These are phyloP conservation scores for Sturmia bella DNA, from an alignment of 2,888 invertebrate species.

Conservation along the genomic window DNA sequence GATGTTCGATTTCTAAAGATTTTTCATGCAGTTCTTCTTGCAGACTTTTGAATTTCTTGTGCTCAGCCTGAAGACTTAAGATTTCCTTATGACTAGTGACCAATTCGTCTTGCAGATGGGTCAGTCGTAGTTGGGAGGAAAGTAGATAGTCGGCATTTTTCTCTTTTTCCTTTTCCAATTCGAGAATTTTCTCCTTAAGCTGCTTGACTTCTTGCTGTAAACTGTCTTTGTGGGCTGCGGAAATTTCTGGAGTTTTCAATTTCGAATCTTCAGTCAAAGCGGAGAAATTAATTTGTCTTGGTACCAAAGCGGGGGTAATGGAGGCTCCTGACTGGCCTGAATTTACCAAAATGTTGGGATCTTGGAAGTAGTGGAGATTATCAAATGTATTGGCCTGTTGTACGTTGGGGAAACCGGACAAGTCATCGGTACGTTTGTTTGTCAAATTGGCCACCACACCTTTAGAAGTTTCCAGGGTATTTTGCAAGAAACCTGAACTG, in stretches of 20 bases:
- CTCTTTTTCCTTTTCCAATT: slow-evolving; percentile 65
- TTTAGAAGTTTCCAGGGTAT: slow-evolving; percentile 80
- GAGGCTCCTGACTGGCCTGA: slow-evolving; percentile 74
- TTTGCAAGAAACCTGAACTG: slow-evolving; percentile 75
- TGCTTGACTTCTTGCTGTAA: slow-evolving; percentile 82
- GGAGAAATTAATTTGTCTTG: slow-evolving; percentile 82
- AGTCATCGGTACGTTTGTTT: slow-evolving; percentile 77
- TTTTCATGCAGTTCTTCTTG: slow-evolving; percentile 68
- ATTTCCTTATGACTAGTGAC: slow-evolving; percentile 72
- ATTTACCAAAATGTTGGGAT: slow-evolving; percentile 72
- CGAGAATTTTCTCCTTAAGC: slow-evolving; percentile 77
- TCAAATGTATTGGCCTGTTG: slow-evolving; percentile 79
- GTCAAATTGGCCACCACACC: slow-evolving; percentile 78
- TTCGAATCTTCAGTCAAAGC: slow-evolving; percentile 81
- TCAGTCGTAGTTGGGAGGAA: slow-evolving; percentile 72
- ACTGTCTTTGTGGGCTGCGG: slow-evolving; percentile 75
- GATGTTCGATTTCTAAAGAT: slow-evolving; percentile 70
- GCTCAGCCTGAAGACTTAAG: slow-evolving; percentile 66
- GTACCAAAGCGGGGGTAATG: slow-evolving; percentile 76
- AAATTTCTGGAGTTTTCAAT: slow-evolving; percentile 75
- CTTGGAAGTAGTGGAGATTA: slow-evolving; percentile 81
- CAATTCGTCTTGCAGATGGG: slow-evolving; percentile 73
- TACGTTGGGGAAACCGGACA: slow-evolving; percentile 75
- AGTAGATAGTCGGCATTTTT: slow-evolving; percentile 70
- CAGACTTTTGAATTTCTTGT: slow-evolving; percentile 60